Base-by-base conservation (phyloP, 2,113 vertebrate genomes). In the Oenanthe oenanthe region DNA sequence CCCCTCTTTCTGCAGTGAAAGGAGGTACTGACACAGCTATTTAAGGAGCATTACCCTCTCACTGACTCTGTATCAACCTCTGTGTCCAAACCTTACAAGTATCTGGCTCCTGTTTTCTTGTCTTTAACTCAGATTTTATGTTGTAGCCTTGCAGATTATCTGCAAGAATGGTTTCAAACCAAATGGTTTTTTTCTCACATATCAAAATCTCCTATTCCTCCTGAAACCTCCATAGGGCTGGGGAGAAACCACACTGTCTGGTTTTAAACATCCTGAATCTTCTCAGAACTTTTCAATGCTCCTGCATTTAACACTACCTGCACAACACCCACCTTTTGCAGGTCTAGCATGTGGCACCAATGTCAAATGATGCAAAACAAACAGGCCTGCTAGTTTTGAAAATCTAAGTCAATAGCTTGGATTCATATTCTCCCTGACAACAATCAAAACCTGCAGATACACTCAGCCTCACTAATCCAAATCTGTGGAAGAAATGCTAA, bases 401-500 rank as follows among this genome's bases (percentile, higher is more conserved):
- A 62, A 13, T 19, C 56, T 28, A 58, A 89, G 22, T 67, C 17
- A 3, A 28, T 19, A 24, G 60, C 45, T 58, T 9, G 21, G 61
- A 67, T 72, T 67, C 66, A n/a, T 42, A 7, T 61, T 78, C 36
- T 89, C 26, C 31, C 17, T 11, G 28, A 85, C 40, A 28, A 20
- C 6, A 6, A 66, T 65, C 54, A 68, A 62, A 82, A 66, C 12
- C 78, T 70, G 47, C 56, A 96, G 60, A 40, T 50, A 62, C 48
- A 47, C 29, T 75, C 48, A 78, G 62, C 42, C 54, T 85, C 71
- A 63, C 65, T 73, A 73, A 85, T n/a, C 60, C 77, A 54, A 47
- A 42, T 36, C 73, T 74, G 51, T 77, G 63, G 72, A 86, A 78
- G 56, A 95, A 93, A 86, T 24, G 28, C 24, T 78, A 92, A 86